Conservation (phyloP, 1,140 invertebrate species). For the Venturia canescens region DNA sequence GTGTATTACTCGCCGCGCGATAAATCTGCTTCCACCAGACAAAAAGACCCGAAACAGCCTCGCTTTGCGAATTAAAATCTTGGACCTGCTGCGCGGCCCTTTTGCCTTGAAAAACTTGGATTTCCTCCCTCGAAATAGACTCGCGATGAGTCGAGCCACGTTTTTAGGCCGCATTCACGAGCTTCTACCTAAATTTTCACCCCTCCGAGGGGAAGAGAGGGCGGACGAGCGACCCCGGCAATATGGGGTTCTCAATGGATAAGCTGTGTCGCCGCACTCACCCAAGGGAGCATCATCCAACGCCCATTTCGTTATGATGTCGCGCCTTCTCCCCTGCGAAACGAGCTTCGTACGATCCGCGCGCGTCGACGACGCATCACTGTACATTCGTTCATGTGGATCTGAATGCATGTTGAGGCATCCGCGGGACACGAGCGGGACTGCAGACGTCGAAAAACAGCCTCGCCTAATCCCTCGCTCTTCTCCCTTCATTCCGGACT, state of each 20-base stretch:
- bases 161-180: neutral
- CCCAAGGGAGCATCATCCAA: slow-evolving; percentile 75
- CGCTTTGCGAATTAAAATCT: neutral
- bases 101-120: no score
- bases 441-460: neutral
- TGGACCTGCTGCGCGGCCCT: no score
- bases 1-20: neutral
- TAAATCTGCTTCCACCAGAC: neutral
- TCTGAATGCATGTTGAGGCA: neutral
- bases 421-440: no score
- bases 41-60: neutral
- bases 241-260: slow-evolving; percentile 73
- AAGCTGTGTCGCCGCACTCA: slow-evolving; percentile 74
- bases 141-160: neutral
- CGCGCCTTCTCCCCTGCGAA: slow-evolving; percentile 50
- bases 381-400: slow-evolving; percentile 22
- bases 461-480: neutral
- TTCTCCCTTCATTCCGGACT: neutral
- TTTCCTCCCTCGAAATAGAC: neutral
- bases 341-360: slow-evolving; percentile 31
- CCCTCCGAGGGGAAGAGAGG: slow-evolving; percentile 49
- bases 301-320: slow-evolving; percentile 76
- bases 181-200: slow-evolving; percentile 1
- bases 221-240: slow-evolving; percentile 43
- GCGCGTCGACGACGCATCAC: slow-evolving; percentile 1